These are phyloP conservation scores for Amiota communis DNA, from an alignment of 2,888 invertebrate species.

Conservation along the genomic window DNA sequence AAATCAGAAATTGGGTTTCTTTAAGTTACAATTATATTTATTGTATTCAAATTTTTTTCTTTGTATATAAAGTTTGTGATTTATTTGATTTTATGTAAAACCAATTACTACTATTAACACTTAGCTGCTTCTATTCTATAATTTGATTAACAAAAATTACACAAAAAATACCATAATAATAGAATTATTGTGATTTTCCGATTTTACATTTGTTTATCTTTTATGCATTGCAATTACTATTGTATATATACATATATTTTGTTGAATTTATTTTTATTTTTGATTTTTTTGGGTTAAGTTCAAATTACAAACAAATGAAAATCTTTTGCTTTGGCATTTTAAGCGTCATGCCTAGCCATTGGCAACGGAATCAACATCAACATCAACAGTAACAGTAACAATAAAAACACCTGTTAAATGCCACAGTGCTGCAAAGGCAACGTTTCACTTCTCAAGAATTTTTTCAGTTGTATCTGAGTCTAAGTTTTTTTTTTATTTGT, in stretches of 20 bases:
- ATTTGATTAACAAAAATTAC: conserved; percentile 11
- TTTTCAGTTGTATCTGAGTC: background rate
- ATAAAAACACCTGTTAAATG: conserved; percentile 24
- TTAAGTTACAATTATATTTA: no score
- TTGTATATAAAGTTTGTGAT: background rate
- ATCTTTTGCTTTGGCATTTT: conserved; percentile 40
- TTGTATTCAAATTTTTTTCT: background rate
- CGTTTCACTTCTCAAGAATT: conserved; percentile 30
- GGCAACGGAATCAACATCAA: conserved; percentile 33
- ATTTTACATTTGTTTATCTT: conserved; percentile 4
- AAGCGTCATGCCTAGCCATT: conserved; percentile 45
- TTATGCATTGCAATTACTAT: background rate
- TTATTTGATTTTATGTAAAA: conserved; percentile 9
- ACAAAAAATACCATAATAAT: background rate
- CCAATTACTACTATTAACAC: conserved; percentile 15
- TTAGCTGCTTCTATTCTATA: background rate
- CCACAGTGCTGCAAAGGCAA: conserved; percentile 32
- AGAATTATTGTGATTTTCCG: background rate
- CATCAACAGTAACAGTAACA: conserved; percentile 29
- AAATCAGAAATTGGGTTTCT: background rate
- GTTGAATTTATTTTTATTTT: background rate
- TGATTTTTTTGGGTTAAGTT: conserved; percentile 47
- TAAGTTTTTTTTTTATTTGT: background rate
- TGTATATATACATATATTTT: background rate
- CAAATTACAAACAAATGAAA: conserved; percentile 34